Evolutionary conservation across 2,888 invertebrate genomes (phyloP).

Genomic region (Psylliodes chrysocephalus): DNA sequence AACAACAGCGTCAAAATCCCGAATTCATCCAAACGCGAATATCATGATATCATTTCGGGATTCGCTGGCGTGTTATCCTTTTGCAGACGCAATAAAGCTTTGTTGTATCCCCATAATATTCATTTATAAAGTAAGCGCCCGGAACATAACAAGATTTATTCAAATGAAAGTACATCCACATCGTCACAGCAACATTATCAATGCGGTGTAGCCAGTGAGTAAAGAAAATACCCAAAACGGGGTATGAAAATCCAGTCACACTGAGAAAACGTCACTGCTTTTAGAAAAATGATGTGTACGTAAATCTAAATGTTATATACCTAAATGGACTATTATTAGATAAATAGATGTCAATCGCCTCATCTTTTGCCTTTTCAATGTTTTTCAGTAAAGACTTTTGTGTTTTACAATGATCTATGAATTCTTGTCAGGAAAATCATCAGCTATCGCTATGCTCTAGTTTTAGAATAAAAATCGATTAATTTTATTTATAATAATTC

Average conservation of each 20-base stretch:
- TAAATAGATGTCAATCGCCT: no score
- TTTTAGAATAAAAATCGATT: no score
- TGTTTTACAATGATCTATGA: no score
- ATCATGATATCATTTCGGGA: background rate
- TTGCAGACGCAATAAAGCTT: slow-evolving; percentile 30
- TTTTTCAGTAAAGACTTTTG: no score
- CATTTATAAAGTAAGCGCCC: slow-evolving; percentile 36
- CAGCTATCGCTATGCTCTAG: no score
- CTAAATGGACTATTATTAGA: no score
- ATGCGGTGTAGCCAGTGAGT: slow-evolving; percentile 1
- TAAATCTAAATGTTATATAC: no score
- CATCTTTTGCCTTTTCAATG: no score
- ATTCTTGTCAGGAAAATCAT: no score
- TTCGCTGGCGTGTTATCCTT: slow-evolving; percentile 6
- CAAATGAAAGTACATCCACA: slow-evolving; percentile 38
- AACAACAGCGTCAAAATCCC: background rate
- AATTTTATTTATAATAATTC: no score
- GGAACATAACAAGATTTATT: slow-evolving; percentile 40
- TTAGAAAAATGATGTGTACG: no score
- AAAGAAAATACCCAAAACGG: slow-evolving; percentile 6
- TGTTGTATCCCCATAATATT: slow-evolving; percentile 24
- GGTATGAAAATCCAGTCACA: background rate
- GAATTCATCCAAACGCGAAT: slow-evolving; percentile 2
- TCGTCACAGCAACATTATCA: slow-evolving; percentile 22
- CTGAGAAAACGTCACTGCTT: slow-evolving; percentile 10